Evolutionary conservation across 2,113 vertebrate genomes (phyloP).

Genomic region (Cryptomyrus ogoouensis): DNA sequence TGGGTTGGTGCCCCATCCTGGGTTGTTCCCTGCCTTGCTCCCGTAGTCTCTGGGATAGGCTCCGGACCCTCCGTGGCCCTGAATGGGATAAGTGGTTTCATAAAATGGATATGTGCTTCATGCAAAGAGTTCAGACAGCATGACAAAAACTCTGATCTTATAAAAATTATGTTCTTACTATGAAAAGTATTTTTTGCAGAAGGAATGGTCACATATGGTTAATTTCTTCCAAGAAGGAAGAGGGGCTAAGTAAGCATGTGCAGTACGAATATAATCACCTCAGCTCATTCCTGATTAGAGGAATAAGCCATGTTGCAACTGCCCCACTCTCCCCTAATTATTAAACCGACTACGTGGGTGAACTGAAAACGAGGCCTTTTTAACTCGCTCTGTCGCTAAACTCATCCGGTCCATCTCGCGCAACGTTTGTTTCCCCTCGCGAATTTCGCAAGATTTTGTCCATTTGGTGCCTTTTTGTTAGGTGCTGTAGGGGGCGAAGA

Average conservation of each 20-base stretch:
- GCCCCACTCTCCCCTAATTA: background rate
- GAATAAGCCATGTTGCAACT: background rate
- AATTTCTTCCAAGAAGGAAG: background rate
- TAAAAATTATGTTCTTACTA: too few relatives aligned
- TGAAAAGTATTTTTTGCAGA: background rate
- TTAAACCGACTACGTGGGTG: background rate
- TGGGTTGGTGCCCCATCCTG: too few relatives aligned
- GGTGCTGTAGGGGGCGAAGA: background rate
- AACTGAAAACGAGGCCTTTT: background rate
- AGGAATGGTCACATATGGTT: background rate
- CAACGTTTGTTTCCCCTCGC: background rate
- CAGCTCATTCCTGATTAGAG: background rate
- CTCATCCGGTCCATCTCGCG: background rate
- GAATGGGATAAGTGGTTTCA: too few relatives aligned
- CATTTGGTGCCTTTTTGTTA: background rate
- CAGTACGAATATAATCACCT: background rate
- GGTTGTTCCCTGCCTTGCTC: too few relatives aligned
- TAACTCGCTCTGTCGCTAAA: background rate
- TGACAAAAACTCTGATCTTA: too few relatives aligned
- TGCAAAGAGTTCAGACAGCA: too few relatives aligned
- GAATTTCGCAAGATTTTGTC: background rate
- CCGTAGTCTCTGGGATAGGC: too few relatives aligned
- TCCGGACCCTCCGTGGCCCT: too few relatives aligned
- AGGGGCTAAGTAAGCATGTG: background rate
- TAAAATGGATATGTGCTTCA: too few relatives aligned